Conservation (phyloP, 2,888 invertebrate species). For the Lasiommata megera region DNA sequence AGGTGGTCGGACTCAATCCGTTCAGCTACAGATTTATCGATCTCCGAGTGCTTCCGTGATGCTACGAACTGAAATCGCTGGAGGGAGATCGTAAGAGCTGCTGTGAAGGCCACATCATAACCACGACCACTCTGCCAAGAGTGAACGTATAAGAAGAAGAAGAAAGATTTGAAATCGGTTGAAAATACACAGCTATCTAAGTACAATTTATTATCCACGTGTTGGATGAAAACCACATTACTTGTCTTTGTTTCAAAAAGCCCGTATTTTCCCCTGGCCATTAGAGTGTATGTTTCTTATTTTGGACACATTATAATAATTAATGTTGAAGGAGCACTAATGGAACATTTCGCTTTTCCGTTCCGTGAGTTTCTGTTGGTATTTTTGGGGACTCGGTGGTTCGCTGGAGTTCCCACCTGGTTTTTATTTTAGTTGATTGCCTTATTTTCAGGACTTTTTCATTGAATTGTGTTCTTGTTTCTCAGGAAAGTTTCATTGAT, state of each 20-base stretch:
- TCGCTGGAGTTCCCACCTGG: background rate
- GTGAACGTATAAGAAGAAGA: too few relatives aligned
- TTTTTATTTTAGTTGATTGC: background rate
- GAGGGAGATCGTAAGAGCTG: too few relatives aligned
- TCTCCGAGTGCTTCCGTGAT: too few relatives aligned
- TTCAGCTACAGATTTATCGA: too few relatives aligned
- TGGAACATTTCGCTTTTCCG: slow-evolving; percentile 38
- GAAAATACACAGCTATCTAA: background rate
- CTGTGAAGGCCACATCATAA: too few relatives aligned
- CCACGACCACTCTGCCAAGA: too few relatives aligned
- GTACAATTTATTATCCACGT: background rate
- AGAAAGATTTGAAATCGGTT: too few relatives aligned
- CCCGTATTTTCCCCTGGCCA: slow-evolving; percentile 11
- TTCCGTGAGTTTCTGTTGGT: slow-evolving; percentile 39
- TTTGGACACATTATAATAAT: slow-evolving; percentile 30
- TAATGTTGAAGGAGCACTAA: slow-evolving; percentile 36
- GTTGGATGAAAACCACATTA: background rate
- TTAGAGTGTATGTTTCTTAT: slow-evolving; percentile 24
- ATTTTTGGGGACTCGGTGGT: slow-evolving; percentile 8
- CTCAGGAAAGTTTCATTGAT: too few relatives aligned
- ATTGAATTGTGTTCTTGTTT: too few relatives aligned
- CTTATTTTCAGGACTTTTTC: too few relatives aligned
- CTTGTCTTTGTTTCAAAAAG: background rate
- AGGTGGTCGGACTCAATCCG: too few relatives aligned
- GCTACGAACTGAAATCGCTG: too few relatives aligned